These are phyloP conservation scores for Solenodon paradoxus DNA, from an alignment of 2,113 vertebrate species.

Conservation along the genomic window DNA sequence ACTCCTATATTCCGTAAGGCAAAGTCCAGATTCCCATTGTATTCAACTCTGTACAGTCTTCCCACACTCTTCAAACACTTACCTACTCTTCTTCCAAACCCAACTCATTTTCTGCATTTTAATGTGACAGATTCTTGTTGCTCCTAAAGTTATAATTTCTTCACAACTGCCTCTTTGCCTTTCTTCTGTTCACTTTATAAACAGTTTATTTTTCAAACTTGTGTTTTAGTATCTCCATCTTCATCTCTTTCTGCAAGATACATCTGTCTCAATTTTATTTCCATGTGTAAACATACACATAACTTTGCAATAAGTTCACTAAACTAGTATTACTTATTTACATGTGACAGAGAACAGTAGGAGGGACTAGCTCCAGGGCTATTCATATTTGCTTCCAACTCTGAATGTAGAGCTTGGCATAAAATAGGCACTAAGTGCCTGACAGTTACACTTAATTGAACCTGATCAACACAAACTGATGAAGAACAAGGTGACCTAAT, in stretches of 20 bases:
- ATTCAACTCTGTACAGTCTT: accelerated
- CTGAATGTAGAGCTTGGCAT: neutral
- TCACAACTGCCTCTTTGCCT: neutral
- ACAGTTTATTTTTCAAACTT: neutral
- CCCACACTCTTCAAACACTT: neutral
- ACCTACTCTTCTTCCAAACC: neutral
- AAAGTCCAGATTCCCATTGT: neutral
- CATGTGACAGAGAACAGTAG: neutral
- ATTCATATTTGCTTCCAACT: neutral
- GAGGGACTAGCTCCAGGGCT: neutral
- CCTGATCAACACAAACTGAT: neutral
- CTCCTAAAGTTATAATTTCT: neutral
- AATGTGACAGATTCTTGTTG: neutral
- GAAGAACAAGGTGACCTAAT: neutral
- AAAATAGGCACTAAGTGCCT: neutral
- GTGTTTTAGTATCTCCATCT: neutral
- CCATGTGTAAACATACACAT: neutral
- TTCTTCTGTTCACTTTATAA: neutral
- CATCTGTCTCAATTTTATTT: neutral
- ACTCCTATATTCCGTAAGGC: neutral
- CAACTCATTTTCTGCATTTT: neutral
- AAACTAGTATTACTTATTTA: neutral
- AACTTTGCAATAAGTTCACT: neutral
- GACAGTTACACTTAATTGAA: neutral
- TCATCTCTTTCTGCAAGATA: neutral